Evolutionary conservation across 2,888 invertebrate species (phyloP), one percentile per base, ranked within the genome.

Genomic region (Beris chalybata): DNA sequence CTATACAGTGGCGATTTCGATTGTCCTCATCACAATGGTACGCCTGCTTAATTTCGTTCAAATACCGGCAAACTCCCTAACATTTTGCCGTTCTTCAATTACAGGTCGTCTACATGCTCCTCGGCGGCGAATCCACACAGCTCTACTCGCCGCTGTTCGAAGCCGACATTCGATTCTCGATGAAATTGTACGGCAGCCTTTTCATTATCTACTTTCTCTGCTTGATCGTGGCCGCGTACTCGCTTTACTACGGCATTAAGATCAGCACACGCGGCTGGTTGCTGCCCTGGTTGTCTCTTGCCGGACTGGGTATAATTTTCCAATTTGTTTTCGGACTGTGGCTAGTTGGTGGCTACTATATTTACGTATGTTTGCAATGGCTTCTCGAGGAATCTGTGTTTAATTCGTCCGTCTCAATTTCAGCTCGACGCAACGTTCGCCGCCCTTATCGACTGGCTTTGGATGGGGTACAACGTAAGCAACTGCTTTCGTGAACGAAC

Each of bases 91-190:
- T 32, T 12, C 47, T 13, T 11, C 30, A 15, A 54, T 70, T 72
- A 12, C 43, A 78, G 78, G 87, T 91, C 67, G 79, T 81, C 0
- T 93, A 93, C 77, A 89, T 92, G 81, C 86, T 95, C 82, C 79
- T 79, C 71, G 95, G 95, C n/a, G 95, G 95, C 22, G 93, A 94
- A 74, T 94, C 94, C 0, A 88, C 92, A 0, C 93, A 94, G 77
- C 82, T 94, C 4, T 95, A 93, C 83, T 91, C 91, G 75, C 95
- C 95, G 0, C 82, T 93, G 43, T 95, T 95, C 80, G 95, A 95
- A 81, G 87, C 93, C 38, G 93, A 94, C 81, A 86, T 92, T 6
- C 84, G 90, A 76, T 81, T 82, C 3, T 76, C 92, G 7, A 87
- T 93, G 82, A 88, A 88, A 78, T 81, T 87, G 12, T 86, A 88